Evolutionary conservation across 1,140 invertebrate species (phyloP).

Genomic region (Piezodorus guildinii): DNA sequence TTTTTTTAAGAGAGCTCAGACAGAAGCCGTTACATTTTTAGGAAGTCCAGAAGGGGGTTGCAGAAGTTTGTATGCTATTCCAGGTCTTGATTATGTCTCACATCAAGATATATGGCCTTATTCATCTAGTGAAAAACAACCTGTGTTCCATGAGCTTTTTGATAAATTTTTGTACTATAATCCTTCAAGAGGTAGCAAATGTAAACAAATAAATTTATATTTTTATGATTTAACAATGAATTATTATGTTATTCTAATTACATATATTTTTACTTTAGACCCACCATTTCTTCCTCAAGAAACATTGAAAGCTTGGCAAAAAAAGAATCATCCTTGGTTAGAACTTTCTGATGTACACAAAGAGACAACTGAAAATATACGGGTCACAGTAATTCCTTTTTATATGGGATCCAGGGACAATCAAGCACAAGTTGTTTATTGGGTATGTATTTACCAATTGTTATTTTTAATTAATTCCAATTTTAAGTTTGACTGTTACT

Average conservation of each 20-base stretch:
- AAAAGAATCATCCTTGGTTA: slow-evolving; percentile 94
- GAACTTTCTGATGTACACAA: slow-evolving; percentile 95
- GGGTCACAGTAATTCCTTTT: slow-evolving; percentile 95
- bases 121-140: slow-evolving; percentile 63
- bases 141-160: slow-evolving; percentile 87
- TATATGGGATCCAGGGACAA: slow-evolving; percentile 89
- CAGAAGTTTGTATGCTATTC: slow-evolving; percentile 84
- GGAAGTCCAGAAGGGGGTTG: slow-evolving; percentile 91
- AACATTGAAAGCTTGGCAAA: slow-evolving; percentile 87
- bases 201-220: background rate
- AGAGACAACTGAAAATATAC: slow-evolving; percentile 89
- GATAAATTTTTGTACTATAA: slow-evolving; percentile 84
- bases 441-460: slow-evolving; percentile 47
- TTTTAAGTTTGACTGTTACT: too few species aligned
- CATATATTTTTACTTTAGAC: slow-evolving; percentile 38
- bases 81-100: slow-evolving; percentile 90
- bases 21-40: slow-evolving; percentile 93
- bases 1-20: slow-evolving; percentile 70
- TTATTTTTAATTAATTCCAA: background rate
- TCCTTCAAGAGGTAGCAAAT: slow-evolving; percentile 53
- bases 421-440: slow-evolving; percentile 80
- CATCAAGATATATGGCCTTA: slow-evolving; percentile 91
- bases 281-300: slow-evolving; percentile 80
- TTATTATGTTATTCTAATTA: background rate
- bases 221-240: background rate